Conservation (phyloP, 2,113 vertebrate genomes). For the Gavia stellata region DNA sequence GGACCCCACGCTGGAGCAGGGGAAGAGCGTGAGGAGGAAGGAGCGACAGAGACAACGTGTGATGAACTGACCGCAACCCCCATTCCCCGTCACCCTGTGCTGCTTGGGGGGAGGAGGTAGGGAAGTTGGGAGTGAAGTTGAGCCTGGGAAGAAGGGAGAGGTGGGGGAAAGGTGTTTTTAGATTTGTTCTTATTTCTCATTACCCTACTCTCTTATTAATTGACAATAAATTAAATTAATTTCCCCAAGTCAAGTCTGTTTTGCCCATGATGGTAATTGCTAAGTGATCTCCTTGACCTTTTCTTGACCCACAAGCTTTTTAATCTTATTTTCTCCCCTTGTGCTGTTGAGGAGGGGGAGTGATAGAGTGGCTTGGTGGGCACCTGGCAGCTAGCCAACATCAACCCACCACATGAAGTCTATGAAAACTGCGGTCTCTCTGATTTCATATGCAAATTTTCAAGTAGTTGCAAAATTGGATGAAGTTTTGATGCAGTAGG, state of each 20-base stretch:
- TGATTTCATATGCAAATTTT: neutral
- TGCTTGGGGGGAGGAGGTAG: neutral
- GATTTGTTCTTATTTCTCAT: neutral
- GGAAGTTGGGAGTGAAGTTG: neutral
- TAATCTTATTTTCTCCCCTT: neutral
- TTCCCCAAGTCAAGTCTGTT: neutral
- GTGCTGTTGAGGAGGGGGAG: neutral
- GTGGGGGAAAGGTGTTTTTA: neutral
- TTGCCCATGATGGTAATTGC: neutral
- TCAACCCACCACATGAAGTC: neutral
- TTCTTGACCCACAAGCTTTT: neutral
- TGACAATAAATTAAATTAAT: neutral
- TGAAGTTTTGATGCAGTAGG: neutral
- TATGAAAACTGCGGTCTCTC: neutral
- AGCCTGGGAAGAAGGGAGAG: neutral
- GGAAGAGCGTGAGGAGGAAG: neutral
- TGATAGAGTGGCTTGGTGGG: neutral
- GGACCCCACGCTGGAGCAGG: neutral
- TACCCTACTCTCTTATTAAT: neutral
- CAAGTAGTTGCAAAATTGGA: neutral
- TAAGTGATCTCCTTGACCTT: neutral
- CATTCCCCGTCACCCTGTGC: neutral
- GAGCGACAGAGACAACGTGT: rapidly evolving
- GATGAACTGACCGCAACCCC: neutral
- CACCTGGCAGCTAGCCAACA: neutral